These are phyloP conservation scores for Melanerpes formicivorus DNA, from an alignment of 2,113 vertebrate genomes.

Conservation along the genomic window DNA sequence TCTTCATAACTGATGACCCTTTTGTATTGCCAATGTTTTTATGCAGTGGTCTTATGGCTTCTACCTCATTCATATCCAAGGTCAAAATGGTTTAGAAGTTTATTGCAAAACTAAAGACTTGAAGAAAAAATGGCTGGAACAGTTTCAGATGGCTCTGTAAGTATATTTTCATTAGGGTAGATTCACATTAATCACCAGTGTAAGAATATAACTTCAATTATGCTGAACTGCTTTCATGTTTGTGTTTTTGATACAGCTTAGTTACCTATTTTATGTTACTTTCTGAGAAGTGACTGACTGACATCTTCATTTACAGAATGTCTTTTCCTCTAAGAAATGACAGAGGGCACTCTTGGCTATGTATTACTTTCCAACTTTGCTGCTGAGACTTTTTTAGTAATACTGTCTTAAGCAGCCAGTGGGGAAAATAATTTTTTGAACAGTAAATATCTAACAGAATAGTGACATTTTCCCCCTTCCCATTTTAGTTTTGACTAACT, in stretches of 20 bases:
- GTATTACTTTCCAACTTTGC: background rate
- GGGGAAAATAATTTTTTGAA: slow-evolving; percentile 37
- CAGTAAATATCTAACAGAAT: slow-evolving; percentile 39
- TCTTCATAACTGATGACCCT: background rate
- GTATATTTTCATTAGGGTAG: slow-evolving; percentile 66
- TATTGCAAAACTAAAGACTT: slow-evolving; percentile 99
- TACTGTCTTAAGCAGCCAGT: background rate
- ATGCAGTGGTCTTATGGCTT: slow-evolving; percentile 97
- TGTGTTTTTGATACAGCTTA: background rate
- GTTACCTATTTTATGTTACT: background rate
- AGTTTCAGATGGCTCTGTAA: slow-evolving; percentile 99
- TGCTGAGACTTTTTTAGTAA: background rate
- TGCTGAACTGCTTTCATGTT: background rate
- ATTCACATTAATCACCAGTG: background rate
- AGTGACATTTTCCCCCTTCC: background rate
- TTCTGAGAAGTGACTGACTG: background rate
- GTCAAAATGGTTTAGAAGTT: slow-evolving; percentile 95
- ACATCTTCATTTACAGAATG: background rate
- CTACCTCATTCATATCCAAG: slow-evolving; percentile 97
- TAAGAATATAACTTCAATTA: background rate
- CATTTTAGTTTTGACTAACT: slow-evolving; percentile 25
- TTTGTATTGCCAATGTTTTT: slow-evolving; percentile 15
- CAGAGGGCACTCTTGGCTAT: slow-evolving; percentile 74
- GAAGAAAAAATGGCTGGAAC: slow-evolving; percentile 99
- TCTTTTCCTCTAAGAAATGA: slow-evolving; percentile 42